phyloP scores from a whole-genome alignment of 2,113 vertebrate species.

The Semicossyphus pulcher region DNA sequence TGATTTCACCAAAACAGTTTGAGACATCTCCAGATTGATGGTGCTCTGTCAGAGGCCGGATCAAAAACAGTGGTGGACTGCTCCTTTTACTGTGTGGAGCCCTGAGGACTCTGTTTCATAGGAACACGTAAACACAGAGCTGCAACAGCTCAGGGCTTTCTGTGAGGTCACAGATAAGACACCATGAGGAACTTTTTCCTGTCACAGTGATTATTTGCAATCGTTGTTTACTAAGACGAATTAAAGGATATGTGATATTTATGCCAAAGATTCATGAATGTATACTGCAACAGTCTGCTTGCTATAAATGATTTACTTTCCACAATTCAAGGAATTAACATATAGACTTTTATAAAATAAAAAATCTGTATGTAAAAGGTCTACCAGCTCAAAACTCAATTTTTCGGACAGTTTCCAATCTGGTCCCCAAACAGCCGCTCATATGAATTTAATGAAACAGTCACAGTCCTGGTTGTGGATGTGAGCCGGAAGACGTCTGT shows the following conservation, averaged over 20 bases:
- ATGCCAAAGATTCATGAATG: background rate
- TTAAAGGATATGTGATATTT: background rate
- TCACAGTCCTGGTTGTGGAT: constrained; percentile 5
- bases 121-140: constrained; percentile 58
- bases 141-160: constrained; percentile 32
- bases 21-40: constrained; percentile 63
- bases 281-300: background rate
- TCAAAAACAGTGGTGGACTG: constrained; percentile 41
- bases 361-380: background rate
- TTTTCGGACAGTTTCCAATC: background rate
- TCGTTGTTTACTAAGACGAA: background rate
- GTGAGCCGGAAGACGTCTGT: constrained; percentile 36
- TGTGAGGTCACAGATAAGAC: constrained; percentile 50
- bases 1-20: constrained; percentile 53
- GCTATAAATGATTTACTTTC: background rate
- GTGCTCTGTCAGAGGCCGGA: constrained; percentile 33
- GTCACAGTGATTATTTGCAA: constrained; percentile 11
- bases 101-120: constrained; percentile 38
- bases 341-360: background rate
- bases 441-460: constrained; percentile 11
- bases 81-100: constrained; percentile 38
- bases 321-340: background rate
- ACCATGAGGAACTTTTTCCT: constrained; percentile 39
- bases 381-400: background rate
- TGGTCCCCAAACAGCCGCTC: constrained; percentile 10